These are phyloP conservation scores for Cryptus viduatorius DNA, from an alignment of 2,888 invertebrate genomes.

Conservation along the genomic window DNA sequence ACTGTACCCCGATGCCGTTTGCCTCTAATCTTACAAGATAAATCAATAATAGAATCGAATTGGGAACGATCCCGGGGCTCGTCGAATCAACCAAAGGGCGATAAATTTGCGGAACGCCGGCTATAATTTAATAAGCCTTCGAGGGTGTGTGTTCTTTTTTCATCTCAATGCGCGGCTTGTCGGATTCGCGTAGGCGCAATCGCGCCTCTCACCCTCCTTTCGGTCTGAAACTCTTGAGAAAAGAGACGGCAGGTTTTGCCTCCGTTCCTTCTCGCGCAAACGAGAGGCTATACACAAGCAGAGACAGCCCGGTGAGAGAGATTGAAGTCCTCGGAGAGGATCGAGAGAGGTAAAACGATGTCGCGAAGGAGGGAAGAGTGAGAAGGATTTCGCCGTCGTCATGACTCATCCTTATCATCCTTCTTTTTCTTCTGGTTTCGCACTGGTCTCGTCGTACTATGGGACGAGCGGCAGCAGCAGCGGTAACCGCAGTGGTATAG, in stretches of 20 bases:
- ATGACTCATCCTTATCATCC: conserved; percentile 60
- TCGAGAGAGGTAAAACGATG: conserved; percentile 32
- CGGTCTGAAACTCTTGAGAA: conserved; percentile 37
- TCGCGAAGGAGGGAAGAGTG: conserved; percentile 35
- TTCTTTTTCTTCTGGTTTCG: conserved; percentile 42
- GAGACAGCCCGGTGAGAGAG: conserved; percentile 32
- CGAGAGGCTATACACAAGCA: conserved; percentile 10
- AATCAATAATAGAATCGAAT: neutral
- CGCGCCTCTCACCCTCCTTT: conserved; percentile 46
- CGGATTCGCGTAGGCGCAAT: conserved; percentile 58
- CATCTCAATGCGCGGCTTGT: conserved; percentile 24
- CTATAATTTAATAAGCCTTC: conserved; percentile 50
- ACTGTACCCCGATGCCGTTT: neutral
- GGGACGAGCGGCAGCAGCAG: conserved; percentile 30
- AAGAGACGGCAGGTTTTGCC: conserved; percentile 19
- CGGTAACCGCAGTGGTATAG: conserved; percentile 11
- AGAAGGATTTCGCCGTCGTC: conserved; percentile 56
- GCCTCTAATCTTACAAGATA: neutral
- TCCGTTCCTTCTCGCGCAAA: conserved; percentile 5
- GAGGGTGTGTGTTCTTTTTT: neutral
- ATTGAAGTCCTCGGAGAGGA: conserved; percentile 16
- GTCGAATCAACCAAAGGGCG: neutral
- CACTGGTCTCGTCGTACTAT: conserved; percentile 45
- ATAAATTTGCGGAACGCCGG: conserved; percentile 39
- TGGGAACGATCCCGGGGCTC: neutral